Base-by-base conservation (phyloP, 1,140 invertebrate species). In the Colletes gigas region DNA sequence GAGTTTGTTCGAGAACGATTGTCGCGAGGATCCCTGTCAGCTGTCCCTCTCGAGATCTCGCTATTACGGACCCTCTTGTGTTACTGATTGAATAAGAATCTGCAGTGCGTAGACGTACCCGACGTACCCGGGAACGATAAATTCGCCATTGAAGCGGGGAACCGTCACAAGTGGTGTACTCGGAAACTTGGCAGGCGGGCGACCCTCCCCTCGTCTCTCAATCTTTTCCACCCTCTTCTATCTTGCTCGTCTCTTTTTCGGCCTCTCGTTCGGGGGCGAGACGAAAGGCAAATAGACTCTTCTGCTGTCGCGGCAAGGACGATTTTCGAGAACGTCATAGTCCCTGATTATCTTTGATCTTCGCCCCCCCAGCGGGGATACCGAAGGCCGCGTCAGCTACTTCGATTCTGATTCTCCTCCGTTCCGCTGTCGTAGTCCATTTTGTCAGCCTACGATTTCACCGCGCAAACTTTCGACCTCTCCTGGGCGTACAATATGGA, bases 311-410 rank as follows among this genome's bases (percentile, higher is more conserved):
- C 15, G 82, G 84, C 82, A 83, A 85, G 81, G 84, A 82, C 83
- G 60, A 76, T 66, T 67, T 85, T 52, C 57, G 44, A 55, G 72
- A 86, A 83, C 75, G 88, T 83, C 79, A 88, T 82, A 83, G 86
- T 88, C 81, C 81, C 83, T 89, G 89, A 90, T 90, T 89, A 90
- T 90, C 89, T 89, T 90, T 90, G 89, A 90, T 90, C 88, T 89
- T 82, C 82, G 73, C 82, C 8, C 59, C 74, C 78, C n/a, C n/a
- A n/a, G 44, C 65, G 39, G n/a, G n/a, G 50, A 60, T 54, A 78
- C 84, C 73, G 69, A 81, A 59, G 57, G 41, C 62, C 59, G 21
- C 62, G 83, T 83, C 83, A 83, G 67, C 55, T 81, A 44, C 44
- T 73, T 85, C 79, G 73, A 63, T 54, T 78, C 73, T 21, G 60